Evolutionary conservation across 2,113 vertebrate genomes (phyloP), one percentile per base, ranked within the genome.

Genomic region (Corynorhinus townsendii): DNA sequence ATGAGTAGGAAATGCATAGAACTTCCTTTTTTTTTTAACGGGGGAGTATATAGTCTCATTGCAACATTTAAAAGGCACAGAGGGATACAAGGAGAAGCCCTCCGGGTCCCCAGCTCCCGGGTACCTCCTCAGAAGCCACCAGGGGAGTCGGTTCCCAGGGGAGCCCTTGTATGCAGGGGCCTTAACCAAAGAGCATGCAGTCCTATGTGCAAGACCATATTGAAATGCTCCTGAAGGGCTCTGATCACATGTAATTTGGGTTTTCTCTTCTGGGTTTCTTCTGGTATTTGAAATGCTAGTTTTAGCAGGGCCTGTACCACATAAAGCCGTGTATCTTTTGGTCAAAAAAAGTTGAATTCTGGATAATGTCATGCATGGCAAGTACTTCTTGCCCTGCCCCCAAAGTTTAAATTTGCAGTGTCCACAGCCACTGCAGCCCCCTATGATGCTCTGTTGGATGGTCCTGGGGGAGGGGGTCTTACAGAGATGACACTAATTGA

Each of bases 371-470:
- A 22, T 3, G 14, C 12, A 7, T 64, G 1, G 0, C 24, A 3
- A 1, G 33, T 0, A 4, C 82, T 16, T 20, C 73, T 12, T 9
- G 35, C 33, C 72, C 43, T 4, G 28, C 33, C 49, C 17, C 38
- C 38, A 24, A 11, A 17, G n/a, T 43, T 62, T 30, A 35, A 7
- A 12, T 47, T 0, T 22, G 26, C 7, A 22, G 17, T 0, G 7
- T 54, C 77, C 30, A 5, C 17, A 15, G 16, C 5, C 33, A 2
- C 87, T 4, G 6, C 24, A 17, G 4, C 7, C 64, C 43, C 22
- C 56, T 35, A 0, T 1, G 38, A 3, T 1, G 30, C 17, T 0
- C 0, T 22, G 5, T 24, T 35, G 40, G 0, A 9, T 11, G 12
- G 5, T 5, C 8, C 38, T 2, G 0, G 5, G 0, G 52, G 35